Evolutionary conservation across 2,888 invertebrate genomes (phyloP).

Genomic region (Mythimna pallens): DNA sequence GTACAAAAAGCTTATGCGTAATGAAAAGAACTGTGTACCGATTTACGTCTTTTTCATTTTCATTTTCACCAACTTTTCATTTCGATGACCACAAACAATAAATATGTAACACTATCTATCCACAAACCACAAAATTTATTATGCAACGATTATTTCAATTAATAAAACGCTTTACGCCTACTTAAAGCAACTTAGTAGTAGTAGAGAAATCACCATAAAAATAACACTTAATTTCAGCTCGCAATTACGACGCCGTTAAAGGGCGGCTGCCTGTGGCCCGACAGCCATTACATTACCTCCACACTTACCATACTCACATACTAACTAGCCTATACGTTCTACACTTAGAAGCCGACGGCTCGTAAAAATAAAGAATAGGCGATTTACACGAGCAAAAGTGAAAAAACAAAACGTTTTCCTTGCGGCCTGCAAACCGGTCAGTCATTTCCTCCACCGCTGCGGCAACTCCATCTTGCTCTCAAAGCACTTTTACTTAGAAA

Average conservation of each 20-base stretch:
- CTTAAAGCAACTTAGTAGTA: constrained; percentile 90
- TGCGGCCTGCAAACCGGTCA: constrained; percentile 62
- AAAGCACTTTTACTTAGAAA: constrained; percentile 62
- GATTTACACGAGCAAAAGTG: constrained; percentile 72
- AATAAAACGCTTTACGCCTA: constrained; percentile 88
- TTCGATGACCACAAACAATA: constrained; percentile 36
- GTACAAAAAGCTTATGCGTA: background rate
- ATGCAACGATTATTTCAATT: constrained; percentile 83
- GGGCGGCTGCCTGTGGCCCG: constrained; percentile 85
- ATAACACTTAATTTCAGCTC: constrained; percentile 90
- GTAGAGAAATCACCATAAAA: constrained; percentile 90
- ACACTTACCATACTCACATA: constrained; percentile 81
- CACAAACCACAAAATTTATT: constrained; percentile 60
- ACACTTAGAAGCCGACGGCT: constrained; percentile 79
- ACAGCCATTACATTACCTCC: constrained; percentile 85
- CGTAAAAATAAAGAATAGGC: constrained; percentile 79
- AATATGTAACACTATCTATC: constrained; percentile 48
- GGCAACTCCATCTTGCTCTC: constrained; percentile 40
- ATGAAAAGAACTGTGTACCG: no score
- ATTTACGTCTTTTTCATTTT: background rate
- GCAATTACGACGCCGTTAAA: constrained; percentile 89
- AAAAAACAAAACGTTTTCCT: constrained; percentile 73
- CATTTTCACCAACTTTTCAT: background rate
- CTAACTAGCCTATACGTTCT: constrained; percentile 75
- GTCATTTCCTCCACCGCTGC: constrained; percentile 52